phyloP scores from a whole-genome alignment of 2,113 vertebrate species.

The Cathartes aura region DNA sequence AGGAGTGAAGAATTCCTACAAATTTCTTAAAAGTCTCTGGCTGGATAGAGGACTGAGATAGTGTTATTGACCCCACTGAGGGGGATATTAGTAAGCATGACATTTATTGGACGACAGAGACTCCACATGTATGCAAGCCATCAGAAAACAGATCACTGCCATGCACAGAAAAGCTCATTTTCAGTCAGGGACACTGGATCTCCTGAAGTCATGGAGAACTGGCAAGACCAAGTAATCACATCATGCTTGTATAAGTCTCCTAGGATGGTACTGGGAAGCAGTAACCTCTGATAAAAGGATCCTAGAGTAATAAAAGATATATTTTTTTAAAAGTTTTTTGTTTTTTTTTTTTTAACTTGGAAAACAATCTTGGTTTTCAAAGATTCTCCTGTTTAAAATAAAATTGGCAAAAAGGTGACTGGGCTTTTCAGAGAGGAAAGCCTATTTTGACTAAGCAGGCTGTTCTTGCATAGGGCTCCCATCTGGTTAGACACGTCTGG shows the following conservation, averaged over 20 bases:
- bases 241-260: not conserved
- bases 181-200: not conserved
- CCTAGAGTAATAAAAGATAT: not conserved
- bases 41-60: not conserved
- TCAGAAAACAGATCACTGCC: not conserved
- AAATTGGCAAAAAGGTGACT: not conserved
- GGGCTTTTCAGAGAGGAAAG: not conserved
- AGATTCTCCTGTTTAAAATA: not conserved
- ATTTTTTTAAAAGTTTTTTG: not conserved
- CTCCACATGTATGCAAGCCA: not conserved
- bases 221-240: not conserved
- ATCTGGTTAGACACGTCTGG: not conserved
- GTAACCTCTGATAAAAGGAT: not conserved
- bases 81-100: not conserved
- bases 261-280: not conserved
- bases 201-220: not conserved
- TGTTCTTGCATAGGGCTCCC: not conserved
- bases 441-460: not conserved
- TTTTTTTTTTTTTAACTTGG: not conserved
- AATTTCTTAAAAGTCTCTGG: not conserved
- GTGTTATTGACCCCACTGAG: not conserved
- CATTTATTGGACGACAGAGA: not conserved
- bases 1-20: not conserved
- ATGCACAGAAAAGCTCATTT: not conserved
- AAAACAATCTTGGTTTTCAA: not conserved